A percentile compares a stretch with the other conserved stretches of the same genome.
Evolutionary conservation across 2,797 vertebrate species (phyloP).

Genomic region (Myotis myotis): DNA sequence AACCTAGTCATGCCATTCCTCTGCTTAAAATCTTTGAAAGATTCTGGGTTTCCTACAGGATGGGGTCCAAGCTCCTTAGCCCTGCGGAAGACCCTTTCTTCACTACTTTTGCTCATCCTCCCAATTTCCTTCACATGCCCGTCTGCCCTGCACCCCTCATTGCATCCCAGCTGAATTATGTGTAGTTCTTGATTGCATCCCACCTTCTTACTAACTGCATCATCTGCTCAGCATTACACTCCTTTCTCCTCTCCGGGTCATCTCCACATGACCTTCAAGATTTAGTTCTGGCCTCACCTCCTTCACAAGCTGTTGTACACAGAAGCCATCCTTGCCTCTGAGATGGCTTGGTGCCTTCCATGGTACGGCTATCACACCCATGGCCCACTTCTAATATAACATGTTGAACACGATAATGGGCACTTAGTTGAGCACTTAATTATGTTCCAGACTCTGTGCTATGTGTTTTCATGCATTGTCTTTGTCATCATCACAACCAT

Average conservation of each 20-base stretch:
- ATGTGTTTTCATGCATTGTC: neutral
- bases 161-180: neutral
- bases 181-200: neutral
- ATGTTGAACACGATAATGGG: neutral
- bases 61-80: neutral
- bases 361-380: neutral
- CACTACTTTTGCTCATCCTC: neutral
- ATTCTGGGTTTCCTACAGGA: neutral
- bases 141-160: neutral
- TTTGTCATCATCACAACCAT: neutral
- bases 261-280: constrained; percentile 38
- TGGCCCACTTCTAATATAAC: neutral
- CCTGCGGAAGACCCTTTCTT: neutral
- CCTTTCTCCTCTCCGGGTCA: neutral
- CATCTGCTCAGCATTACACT: neutral
- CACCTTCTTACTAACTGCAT: neutral
- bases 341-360: neutral
- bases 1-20: neutral
- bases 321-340: neutral
- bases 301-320: neutral
- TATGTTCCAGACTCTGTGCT: neutral
- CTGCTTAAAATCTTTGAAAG: neutral
- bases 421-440: constrained; percentile 4
- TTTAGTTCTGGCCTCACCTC: neutral
- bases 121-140: neutral